Percentiles rank a stretch among this genome's conserved stretches.
These are phyloP conservation scores for Hyles lineata DNA, from an alignment of 2,888 invertebrate species.

Conservation along the genomic window DNA sequence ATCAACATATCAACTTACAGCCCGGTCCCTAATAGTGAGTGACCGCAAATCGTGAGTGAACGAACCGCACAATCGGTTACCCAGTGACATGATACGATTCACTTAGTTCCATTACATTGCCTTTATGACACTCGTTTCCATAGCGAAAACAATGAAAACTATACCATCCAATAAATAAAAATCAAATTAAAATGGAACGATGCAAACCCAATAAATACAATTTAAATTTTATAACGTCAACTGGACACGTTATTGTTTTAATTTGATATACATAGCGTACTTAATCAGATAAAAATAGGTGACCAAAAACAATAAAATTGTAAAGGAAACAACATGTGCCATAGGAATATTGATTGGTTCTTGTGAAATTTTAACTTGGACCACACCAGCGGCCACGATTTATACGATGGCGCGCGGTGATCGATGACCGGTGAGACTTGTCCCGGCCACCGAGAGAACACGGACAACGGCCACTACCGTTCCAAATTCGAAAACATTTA, in stretches of 20 bases:
- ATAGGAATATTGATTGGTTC: slow-evolving; percentile 31
- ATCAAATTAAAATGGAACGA: background rate
- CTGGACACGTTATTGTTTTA: slow-evolving; percentile 29
- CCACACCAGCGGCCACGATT: slow-evolving; percentile 61
- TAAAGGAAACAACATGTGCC: slow-evolving; percentile 26
- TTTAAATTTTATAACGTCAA: background rate
- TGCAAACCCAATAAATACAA: background rate
- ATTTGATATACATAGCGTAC: slow-evolving; percentile 13
- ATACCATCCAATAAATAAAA: background rate
- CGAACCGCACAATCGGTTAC: slow-evolving; percentile 42
- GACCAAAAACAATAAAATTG: slow-evolving; percentile 27
- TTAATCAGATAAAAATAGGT: slow-evolving; percentile 22
- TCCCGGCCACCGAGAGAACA: slow-evolving; percentile 64
- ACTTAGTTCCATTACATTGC: slow-evolving; percentile 38
- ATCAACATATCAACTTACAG: slow-evolving; percentile 53
- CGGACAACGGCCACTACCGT: slow-evolving; percentile 73
- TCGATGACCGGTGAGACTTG: slow-evolving; percentile 74
- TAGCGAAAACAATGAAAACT: background rate
- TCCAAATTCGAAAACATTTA: slow-evolving; percentile 60
- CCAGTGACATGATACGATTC: slow-evolving; percentile 49
- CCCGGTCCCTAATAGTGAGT: slow-evolving; percentile 49
- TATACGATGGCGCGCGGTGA: slow-evolving; percentile 77
- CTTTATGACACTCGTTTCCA: slow-evolving; percentile 30
- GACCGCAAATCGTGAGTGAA: slow-evolving; percentile 62
- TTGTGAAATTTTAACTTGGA: slow-evolving; percentile 41